Evolutionary conservation across 2,888 invertebrate genomes (phyloP).

Genomic region (Mantis religiosa): DNA sequence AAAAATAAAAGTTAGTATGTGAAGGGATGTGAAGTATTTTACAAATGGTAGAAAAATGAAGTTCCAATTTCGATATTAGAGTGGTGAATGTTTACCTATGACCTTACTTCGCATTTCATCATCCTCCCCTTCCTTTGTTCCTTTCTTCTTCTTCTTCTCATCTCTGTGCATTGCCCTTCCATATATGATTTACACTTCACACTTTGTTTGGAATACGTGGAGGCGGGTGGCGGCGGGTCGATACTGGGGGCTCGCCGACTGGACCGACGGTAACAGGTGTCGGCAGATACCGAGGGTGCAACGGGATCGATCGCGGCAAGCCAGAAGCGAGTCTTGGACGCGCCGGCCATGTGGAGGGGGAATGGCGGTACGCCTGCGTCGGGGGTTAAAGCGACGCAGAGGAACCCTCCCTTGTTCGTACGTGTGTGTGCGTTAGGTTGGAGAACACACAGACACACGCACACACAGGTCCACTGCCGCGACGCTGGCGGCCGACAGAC

Average conservation of each 20-base stretch:
- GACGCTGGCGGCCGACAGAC: neutral
- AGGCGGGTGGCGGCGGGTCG: constrained; percentile 18
- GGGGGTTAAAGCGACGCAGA: neutral
- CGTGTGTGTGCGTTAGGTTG: neutral
- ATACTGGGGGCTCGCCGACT: constrained; percentile 18
- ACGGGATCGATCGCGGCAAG: constrained; percentile 26
- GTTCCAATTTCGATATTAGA: neutral
- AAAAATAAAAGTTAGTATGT: too few relatives aligned
- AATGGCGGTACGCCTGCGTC: neutral
- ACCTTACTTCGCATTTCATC: too few relatives aligned
- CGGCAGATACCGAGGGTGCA: constrained; percentile 21
- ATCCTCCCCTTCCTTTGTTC: neutral
- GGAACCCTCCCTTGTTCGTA: neutral
- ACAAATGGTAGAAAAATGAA: neutral
- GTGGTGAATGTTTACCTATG: neutral
- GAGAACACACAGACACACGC: neutral
- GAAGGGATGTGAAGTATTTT: neutral
- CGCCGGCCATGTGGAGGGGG: neutral
- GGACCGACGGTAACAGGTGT: constrained; percentile 30
- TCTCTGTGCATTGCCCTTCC: constrained; percentile 15
- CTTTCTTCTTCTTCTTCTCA: neutral
- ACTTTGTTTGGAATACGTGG: constrained; percentile 26
- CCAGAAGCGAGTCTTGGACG: constrained; percentile 13
- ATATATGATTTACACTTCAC: constrained; percentile 29
- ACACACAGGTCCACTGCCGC: neutral